phyloP scores from a whole-genome alignment of 2,797 vertebrate genomes.

The Pteronotus mesoamericanus region DNA sequence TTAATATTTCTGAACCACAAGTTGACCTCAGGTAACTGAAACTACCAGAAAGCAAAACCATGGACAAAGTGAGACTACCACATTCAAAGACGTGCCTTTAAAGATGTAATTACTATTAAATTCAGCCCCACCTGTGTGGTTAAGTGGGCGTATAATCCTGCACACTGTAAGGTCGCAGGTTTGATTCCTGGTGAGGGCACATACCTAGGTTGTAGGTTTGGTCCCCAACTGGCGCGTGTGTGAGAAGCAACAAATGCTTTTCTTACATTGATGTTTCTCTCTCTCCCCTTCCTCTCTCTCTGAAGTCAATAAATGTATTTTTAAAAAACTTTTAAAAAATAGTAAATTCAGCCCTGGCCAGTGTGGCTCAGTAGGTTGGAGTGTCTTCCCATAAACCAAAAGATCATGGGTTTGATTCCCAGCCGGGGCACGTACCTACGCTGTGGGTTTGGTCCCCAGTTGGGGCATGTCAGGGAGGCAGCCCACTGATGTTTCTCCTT shows the following conservation, averaged over 20 bases:
- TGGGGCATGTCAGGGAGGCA: neutral
- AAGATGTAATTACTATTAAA: neutral
- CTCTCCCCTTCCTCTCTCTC: too few relatives aligned
- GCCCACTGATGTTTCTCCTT: neutral
- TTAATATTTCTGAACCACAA: neutral
- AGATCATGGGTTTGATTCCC: neutral
- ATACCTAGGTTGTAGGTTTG: too few relatives aligned
- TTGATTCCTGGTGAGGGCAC: too few relatives aligned
- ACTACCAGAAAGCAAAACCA: neutral
- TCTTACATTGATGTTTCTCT: too few relatives aligned
- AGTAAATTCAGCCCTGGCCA: neutral
- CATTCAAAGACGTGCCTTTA: neutral
- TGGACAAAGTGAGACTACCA: neutral
- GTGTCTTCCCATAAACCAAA: neutral
- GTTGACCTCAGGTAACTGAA: neutral
- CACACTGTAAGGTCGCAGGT: too few relatives aligned
- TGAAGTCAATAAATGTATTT: neutral
- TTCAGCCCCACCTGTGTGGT: too few relatives aligned
- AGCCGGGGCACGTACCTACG: neutral
- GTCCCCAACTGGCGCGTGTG: too few relatives aligned
- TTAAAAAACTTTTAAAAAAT: neutral
- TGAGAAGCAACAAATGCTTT: too few relatives aligned
- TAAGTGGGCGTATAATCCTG: too few relatives aligned
- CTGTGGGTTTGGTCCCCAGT: neutral
- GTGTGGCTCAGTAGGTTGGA: neutral